Evolutionary conservation across 2,888 invertebrate species (phyloP).

Genomic region (Venusia cambrica): DNA sequence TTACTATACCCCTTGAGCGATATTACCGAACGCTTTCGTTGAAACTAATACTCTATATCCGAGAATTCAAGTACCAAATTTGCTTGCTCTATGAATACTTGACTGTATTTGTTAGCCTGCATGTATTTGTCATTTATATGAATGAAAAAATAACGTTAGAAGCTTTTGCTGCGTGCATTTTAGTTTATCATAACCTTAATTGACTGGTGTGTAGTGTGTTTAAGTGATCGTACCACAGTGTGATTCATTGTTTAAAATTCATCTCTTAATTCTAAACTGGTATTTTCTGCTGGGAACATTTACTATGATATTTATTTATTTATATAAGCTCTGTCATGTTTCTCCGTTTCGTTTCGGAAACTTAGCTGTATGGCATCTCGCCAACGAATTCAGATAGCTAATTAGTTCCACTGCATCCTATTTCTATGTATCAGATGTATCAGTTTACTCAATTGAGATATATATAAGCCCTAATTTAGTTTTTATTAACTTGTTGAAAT

Average conservation of each 20-base stretch:
- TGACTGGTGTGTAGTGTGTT: slow-evolving; percentile 40
- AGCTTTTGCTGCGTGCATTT: slow-evolving; percentile 70
- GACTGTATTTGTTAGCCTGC: slow-evolving; percentile 73
- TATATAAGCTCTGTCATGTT: slow-evolving; percentile 21
- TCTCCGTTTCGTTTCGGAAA: slow-evolving; percentile 27
- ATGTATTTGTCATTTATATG: slow-evolving; percentile 77
- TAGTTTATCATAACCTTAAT: slow-evolving; percentile 75
- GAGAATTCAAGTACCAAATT: slow-evolving; percentile 24
- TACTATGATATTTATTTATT: slow-evolving; percentile 28
- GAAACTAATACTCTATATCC: slow-evolving; percentile 38
- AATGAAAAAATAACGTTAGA: slow-evolving; percentile 74
- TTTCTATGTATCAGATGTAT: neutral
- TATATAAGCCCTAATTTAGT: neutral
- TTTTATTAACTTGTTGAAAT: slow-evolving; percentile 1
- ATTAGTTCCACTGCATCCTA: slow-evolving; percentile 9
- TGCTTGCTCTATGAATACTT: slow-evolving; percentile 37
- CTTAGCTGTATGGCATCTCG: slow-evolving; percentile 35
- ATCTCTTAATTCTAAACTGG: slow-evolving; percentile 16
- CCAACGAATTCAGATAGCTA: slow-evolving; percentile 28
- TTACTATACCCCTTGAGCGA: slow-evolving; percentile 74
- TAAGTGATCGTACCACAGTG: slow-evolving; percentile 38
- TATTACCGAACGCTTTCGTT: slow-evolving; percentile 49
- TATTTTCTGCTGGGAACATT: slow-evolving; percentile 33
- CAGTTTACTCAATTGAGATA: slow-evolving; percentile 1
- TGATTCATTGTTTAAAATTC: slow-evolving; percentile 48